Conservation (phyloP, 2,888 invertebrate species). For the Lasioglossum calceatum region DNA sequence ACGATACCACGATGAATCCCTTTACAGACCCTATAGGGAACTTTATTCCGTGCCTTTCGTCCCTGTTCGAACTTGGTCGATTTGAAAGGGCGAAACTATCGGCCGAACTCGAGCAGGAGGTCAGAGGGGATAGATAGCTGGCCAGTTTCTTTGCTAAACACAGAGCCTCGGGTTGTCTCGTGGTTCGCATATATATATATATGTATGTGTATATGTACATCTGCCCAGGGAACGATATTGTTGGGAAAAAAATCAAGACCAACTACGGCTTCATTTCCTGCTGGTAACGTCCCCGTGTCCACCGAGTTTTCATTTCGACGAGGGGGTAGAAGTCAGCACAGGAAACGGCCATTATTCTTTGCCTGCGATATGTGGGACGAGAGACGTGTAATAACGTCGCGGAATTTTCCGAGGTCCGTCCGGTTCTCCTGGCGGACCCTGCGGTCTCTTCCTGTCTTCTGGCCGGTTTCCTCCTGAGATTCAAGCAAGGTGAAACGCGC, state of each 20-base stretch:
- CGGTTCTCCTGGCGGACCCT: slow-evolving; percentile 42
- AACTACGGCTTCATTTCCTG: slow-evolving; percentile 54
- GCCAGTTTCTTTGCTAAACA: slow-evolving; percentile 11
- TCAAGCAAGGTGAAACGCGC: slow-evolving; percentile 44
- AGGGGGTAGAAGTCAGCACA: slow-evolving; percentile 70
- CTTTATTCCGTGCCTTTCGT: neutral
- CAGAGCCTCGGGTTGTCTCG: neutral
- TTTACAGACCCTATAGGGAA: neutral
- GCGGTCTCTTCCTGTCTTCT: slow-evolving; percentile 26
- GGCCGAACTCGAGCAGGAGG: neutral
- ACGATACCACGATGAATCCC: slow-evolving; percentile 3
- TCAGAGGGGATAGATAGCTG: neutral
- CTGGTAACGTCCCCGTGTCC: slow-evolving; percentile 11
- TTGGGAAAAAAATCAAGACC: slow-evolving; percentile 46
- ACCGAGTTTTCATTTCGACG: slow-evolving; percentile 75
- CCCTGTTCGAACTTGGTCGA: slow-evolving; percentile 24
- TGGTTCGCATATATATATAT: neutral
- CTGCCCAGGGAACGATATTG: slow-evolving; percentile 14
- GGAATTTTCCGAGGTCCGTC: slow-evolving; percentile 64
- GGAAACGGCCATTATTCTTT: slow-evolving; percentile 80
- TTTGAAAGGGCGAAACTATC: slow-evolving; percentile 4
- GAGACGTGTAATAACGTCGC: slow-evolving; percentile 77
- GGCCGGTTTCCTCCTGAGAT: slow-evolving; percentile 33
- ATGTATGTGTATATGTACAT: neutral
- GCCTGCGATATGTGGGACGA: slow-evolving; percentile 71